Evolutionary conservation across 2,888 invertebrate genomes (phyloP), one percentile per base, ranked within the genome.

Genomic region (Stenichneumon culpator): DNA sequence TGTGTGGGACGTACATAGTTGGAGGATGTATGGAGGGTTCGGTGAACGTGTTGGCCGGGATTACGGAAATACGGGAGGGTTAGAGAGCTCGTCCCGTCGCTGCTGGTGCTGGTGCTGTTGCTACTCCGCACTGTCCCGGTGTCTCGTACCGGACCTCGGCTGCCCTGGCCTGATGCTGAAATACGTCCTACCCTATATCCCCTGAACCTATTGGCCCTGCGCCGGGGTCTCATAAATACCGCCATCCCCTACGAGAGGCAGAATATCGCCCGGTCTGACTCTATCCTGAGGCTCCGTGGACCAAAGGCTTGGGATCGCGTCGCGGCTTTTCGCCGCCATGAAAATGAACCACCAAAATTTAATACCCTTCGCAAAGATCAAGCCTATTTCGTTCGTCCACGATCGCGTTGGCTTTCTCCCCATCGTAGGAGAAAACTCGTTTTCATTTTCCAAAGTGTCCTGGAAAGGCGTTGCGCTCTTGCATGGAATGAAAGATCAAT

Each of bases 111-210:
- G 63, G n/a, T 65, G 57, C 47, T 11, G 65, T 57, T 75, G 82
- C 72, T 32, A 54, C 80, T 72, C 54, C 39, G 28, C 60, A 68
- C 68, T 74, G 79, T 63, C 70, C 63, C 63, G 16, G 69, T 44
- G 70, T 68, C 69, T 79, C 74, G 67, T 65, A 75, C 65, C 70
- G 84, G 84, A 82, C 79, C 60, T 67, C 89, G 88, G 86, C 87
- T 81, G 83, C 78, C 82, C 68, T 28, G 47, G 86, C 88, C 92
- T 93, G 93, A 93, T 93, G 93, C 93, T 93, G 93, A 94, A 92
- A 93, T 94, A 94, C 93, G 92, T 91, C 88, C 90, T 84, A 82
- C 79, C 89, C 91, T 93, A 92, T 93, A 93, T 93, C 93, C 93
- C 92, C 88, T 79, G 89, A 88, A 91, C 90, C 93, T 91, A 92